Evolutionary conservation across 1,140 invertebrate genomes (phyloP).

Genomic region (Pseudomyrmex gracilis): DNA sequence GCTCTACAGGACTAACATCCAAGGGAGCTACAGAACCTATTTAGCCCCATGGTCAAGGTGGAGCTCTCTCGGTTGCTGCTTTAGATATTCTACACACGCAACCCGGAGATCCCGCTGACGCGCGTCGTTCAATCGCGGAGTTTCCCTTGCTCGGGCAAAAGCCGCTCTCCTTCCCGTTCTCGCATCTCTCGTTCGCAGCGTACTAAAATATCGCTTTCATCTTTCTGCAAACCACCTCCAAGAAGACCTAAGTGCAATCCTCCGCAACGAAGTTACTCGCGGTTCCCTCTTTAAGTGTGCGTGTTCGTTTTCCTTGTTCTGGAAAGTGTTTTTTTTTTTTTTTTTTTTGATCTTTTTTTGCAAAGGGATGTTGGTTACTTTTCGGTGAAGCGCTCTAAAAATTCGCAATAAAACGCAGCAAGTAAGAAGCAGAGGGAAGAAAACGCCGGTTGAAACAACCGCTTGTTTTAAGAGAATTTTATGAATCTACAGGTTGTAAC

Average conservation of each 20-base stretch:
- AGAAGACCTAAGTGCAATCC: conserved; percentile 18
- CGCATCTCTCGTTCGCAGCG: not conserved
- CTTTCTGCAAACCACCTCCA: conserved; percentile 37
- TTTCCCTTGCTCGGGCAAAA: conserved; percentile 18
- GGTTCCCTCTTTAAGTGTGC: conserved; percentile 18
- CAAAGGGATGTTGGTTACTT: not conserved
- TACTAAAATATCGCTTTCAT: conserved; percentile 65
- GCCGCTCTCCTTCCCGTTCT: not conserved
- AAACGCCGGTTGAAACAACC: not conserved
- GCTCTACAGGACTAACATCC: not conserved
- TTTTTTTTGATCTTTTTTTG: not conserved
- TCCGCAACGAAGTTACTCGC: conserved; percentile 56
- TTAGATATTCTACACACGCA: conserved; percentile 46
- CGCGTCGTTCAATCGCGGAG: conserved; percentile 31
- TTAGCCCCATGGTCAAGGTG: conserved; percentile 42
- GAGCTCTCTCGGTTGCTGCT: not conserved
- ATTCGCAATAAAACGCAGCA: conserved; percentile 39
- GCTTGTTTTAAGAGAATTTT: conserved; percentile 55
- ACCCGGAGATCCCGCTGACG: conserved; percentile 46
- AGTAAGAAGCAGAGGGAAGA: not conserved
- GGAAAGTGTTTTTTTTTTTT: not conserved
- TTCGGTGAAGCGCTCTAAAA: conserved; percentile 56
- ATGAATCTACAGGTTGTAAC: conserved; percentile 70
- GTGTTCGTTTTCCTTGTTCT: not conserved
- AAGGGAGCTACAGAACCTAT: conserved; percentile 13